Evolutionary conservation across 2,797 vertebrate genomes (phyloP).

Genomic region (Lindbergichthys nudifrons): DNA sequence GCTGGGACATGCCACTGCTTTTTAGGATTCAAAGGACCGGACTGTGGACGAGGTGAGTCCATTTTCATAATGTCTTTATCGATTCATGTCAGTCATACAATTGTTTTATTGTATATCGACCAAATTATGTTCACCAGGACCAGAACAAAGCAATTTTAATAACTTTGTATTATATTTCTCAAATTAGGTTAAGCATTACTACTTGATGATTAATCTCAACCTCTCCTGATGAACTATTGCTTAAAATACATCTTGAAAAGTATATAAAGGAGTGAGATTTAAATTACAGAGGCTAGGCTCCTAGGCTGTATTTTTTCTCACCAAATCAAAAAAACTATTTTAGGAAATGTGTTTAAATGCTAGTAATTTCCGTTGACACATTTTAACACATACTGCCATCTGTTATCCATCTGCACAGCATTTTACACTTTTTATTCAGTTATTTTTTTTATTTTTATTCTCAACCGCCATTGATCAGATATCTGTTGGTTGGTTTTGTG

Average conservation of each 20-base stretch:
- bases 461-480: constrained; percentile 2
- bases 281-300: constrained; percentile 4
- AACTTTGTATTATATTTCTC: constrained; percentile 31
- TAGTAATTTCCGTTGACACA: constrained; percentile 19
- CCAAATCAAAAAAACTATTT: not conserved
- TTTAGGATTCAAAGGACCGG: constrained; percentile 94
- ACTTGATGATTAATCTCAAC: constrained; percentile 25
- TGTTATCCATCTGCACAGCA: constrained; percentile 26
- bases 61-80: constrained; percentile 35
- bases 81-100: constrained; percentile 40
- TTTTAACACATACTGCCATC: constrained; percentile 31
- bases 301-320: constrained; percentile 4
- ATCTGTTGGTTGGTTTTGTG: constrained; percentile 19
- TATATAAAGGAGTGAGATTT: constrained; percentile 2
- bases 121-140: constrained; percentile 27
- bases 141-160: constrained; percentile 26
- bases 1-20: constrained; percentile 97
- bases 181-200: constrained; percentile 34
- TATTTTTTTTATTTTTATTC: constrained; percentile 1
- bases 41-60: constrained; percentile 94
- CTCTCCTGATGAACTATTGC: constrained; percentile 3
- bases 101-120: constrained; percentile 3
- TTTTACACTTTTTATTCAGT: constrained; percentile 21
- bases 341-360: constrained; percentile 10
- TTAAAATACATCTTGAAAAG: constrained; percentile 20